phyloP scores from a whole-genome alignment of 1,140 invertebrate species.

The Platorchestia sp. region DNA sequence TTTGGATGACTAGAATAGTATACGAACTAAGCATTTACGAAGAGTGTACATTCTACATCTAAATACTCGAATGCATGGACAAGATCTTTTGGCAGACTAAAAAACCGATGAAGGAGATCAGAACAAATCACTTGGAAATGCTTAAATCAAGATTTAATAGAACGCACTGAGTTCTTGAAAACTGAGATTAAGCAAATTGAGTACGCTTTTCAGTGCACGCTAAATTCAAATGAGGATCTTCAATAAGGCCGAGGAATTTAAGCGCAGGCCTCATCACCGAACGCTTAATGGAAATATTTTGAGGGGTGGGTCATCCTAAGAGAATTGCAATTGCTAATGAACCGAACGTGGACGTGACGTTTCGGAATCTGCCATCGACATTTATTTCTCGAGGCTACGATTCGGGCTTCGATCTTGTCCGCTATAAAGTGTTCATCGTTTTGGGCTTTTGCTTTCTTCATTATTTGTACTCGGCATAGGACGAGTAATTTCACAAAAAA shows the following conservation, averaged over 20 bases:
- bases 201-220: background rate
- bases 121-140: background rate
- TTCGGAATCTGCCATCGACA: background rate
- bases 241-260: conserved; percentile 4
- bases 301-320: background rate
- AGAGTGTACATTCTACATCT: background rate
- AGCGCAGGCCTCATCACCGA: background rate
- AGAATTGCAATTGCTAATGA: conserved; percentile 35
- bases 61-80: background rate
- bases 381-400: background rate
- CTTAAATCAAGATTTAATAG: background rate
- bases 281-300: background rate
- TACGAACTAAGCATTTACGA: too few relatives aligned
- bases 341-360: background rate
- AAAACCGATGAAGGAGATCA: background rate
- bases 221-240: conserved; percentile 39
- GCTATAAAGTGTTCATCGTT: background rate
- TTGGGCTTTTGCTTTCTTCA: background rate
- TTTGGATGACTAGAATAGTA: too few relatives aligned
- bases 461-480: background rate
- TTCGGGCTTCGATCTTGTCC: background rate
- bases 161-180: background rate
- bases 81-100: background rate
- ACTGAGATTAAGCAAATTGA: conserved; percentile 26
- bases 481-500: too few relatives aligned